Conservation (phyloP, 1,140 invertebrate genomes). For the Formica selysi region DNA sequence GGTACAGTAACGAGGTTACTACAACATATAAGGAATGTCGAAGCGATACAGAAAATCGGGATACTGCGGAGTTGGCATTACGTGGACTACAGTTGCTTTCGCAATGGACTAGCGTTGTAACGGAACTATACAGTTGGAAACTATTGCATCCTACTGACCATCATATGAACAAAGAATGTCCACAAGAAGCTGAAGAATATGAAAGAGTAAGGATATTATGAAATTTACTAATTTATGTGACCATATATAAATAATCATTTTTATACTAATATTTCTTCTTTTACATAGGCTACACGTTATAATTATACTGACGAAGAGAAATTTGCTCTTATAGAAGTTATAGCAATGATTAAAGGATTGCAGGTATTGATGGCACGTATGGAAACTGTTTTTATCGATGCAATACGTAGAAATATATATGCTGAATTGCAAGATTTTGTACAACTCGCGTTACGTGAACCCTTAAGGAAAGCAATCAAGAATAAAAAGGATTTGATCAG, state of each 20-base stretch:
- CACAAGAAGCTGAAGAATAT: constrained; percentile 99
- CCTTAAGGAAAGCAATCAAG: constrained; percentile 98
- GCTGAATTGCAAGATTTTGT: constrained; percentile 99
- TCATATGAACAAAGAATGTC: constrained; percentile 98
- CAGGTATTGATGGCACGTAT: constrained; percentile 99
- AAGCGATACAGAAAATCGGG: constrained; percentile 96
- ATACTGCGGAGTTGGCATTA: constrained; percentile 96
- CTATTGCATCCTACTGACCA: constrained; percentile 99
- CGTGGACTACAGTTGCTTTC: constrained; percentile 97
- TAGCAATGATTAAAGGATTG: constrained; percentile 99
- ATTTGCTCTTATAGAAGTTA: constrained; percentile 99
- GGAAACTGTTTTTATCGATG: constrained; percentile 99
- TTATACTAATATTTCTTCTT: constrained; percentile 46
- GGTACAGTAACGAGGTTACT: constrained; percentile 89
- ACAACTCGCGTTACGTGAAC: constrained; percentile 95
- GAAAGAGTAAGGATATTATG: constrained; percentile 91
- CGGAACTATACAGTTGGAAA: constrained; percentile 99
- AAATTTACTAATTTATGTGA: constrained; percentile 43
- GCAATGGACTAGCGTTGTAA: constrained; percentile 98
- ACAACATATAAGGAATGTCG: constrained; percentile 97
- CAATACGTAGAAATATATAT: constrained; percentile 97
- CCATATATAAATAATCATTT: constrained; percentile 33
- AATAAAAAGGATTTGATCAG: constrained; percentile 99
- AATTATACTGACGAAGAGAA: constrained; percentile 99
- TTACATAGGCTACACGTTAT: constrained; percentile 94